A percentile compares a stretch with the other conserved stretches of the same genome.
These are phyloP conservation scores for Apamea monoglypha DNA, from an alignment of 2,888 invertebrate genomes.

Conservation along the genomic window DNA sequence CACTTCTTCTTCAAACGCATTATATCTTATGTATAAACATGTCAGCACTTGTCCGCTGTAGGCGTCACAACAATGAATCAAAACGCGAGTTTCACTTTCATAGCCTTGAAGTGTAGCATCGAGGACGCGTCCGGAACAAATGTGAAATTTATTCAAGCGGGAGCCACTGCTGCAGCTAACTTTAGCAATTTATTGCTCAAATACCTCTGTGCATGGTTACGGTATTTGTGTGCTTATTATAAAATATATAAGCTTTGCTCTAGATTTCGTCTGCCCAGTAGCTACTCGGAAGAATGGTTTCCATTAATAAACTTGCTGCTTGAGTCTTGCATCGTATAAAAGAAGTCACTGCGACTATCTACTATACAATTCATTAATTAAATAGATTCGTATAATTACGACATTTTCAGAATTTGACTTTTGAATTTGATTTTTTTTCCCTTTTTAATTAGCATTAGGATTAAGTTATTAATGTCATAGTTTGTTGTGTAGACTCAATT, in stretches of 20 bases:
- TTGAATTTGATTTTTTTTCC: too few relatives aligned
- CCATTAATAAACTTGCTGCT: background rate
- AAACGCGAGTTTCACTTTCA: conserved; percentile 60
- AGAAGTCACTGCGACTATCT: too few relatives aligned
- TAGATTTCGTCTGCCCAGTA: too few relatives aligned
- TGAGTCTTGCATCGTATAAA: background rate
- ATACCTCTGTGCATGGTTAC: background rate
- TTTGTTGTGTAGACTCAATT: too few relatives aligned
- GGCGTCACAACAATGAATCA: conserved; percentile 53
- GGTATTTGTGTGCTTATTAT: background rate
- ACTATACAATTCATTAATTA: too few relatives aligned
- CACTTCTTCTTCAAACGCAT: background rate
- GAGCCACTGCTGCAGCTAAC: conserved; percentile 65
- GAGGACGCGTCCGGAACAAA: conserved; percentile 60
- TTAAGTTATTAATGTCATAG: too few relatives aligned
- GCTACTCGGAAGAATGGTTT: background rate
- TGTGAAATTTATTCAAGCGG: conserved; percentile 75
- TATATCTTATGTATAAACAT: background rate
- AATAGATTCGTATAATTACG: too few relatives aligned
- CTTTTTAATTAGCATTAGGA: too few relatives aligned
- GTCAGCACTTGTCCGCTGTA: conserved; percentile 14
- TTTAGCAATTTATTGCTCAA: conserved; percentile 71
- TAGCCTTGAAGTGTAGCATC: conserved; percentile 32
- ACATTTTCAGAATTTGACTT: too few relatives aligned
- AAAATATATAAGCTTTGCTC: background rate